Conservation (phyloP, 2,888 invertebrate genomes). For the Drosophila fungiperda region DNA sequence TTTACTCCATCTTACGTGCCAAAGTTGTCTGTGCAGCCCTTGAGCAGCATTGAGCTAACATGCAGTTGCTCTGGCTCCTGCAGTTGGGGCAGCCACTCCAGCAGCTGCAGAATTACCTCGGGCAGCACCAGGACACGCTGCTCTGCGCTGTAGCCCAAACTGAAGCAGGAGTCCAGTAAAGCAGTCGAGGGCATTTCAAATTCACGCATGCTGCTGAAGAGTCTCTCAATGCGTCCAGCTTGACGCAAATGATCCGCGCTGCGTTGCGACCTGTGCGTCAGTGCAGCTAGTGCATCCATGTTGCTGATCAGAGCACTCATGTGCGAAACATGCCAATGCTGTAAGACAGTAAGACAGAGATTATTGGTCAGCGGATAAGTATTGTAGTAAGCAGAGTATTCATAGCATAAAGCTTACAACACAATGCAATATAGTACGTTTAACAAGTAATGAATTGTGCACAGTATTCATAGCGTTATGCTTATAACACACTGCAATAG, state of each 20-base stretch:
- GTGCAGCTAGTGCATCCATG: conserved; percentile 76
- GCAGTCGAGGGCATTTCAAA: conserved; percentile 85
- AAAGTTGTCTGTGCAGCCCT: conserved; percentile 86
- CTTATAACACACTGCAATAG: too few relatives aligned
- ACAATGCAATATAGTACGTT: not conserved
- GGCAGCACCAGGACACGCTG: conserved; percentile 82
- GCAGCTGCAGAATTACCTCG: conserved; percentile 86
- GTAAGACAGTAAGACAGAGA: not conserved
- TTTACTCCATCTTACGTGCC: conserved; percentile 76
- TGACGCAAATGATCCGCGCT: conserved; percentile 73
- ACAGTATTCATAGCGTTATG: not conserved
- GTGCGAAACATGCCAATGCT: conserved; percentile 82
- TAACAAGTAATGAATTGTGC: not conserved
- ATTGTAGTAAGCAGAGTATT: not conserved
- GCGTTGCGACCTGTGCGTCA: conserved; percentile 76
- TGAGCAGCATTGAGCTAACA: conserved; percentile 83
- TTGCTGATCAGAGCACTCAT: conserved; percentile 78
- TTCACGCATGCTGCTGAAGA: conserved; percentile 82
- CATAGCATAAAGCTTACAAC: not conserved
- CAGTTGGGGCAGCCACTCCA: conserved; percentile 86
- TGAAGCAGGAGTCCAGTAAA: conserved; percentile 85
- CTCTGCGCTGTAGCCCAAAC: conserved; percentile 85
- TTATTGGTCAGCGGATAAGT: not conserved
- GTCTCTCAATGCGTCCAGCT: conserved; percentile 76
- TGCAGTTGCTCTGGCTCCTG: conserved; percentile 84